Conservation (phyloP, 2,113 vertebrate genomes). For the Indicator maculatus region DNA sequence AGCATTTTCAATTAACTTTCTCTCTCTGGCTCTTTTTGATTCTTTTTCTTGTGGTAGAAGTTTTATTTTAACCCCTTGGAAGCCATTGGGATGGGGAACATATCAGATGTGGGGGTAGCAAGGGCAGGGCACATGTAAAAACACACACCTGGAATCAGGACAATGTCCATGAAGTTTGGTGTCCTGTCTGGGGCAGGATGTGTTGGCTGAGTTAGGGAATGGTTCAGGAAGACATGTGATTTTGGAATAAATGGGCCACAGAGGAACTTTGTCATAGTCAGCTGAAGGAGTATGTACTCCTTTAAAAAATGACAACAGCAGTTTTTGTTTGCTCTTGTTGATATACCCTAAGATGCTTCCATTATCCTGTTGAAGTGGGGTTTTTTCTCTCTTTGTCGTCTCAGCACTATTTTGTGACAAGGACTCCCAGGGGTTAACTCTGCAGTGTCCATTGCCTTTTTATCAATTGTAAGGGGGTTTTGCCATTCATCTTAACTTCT, state of each 20-base stretch:
- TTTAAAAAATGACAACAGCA: conserved; percentile 10
- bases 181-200: not conserved
- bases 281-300: not conserved
- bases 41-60: conserved; percentile 52
- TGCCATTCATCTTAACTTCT: not conserved
- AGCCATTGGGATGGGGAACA: conserved; percentile 22
- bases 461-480: not conserved
- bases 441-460: not conserved
- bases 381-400: not conserved
- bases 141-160: not conserved
- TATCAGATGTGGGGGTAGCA: not conserved
- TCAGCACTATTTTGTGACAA: not conserved
- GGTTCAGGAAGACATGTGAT: not conserved
- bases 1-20: conserved; percentile 83
- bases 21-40: conserved; percentile 68
- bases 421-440: not conserved
- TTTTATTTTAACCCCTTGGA: conserved; percentile 82
- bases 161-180: not conserved
- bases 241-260: not conserved
- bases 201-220: not conserved
- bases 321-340: not conserved
- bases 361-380: not conserved
- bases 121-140: not conserved
- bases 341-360: not conserved
- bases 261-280: not conserved